These are phyloP conservation scores for Hyperoplus immaculatus DNA, from an alignment of 2,797 vertebrate genomes.

Conservation along the genomic window DNA sequence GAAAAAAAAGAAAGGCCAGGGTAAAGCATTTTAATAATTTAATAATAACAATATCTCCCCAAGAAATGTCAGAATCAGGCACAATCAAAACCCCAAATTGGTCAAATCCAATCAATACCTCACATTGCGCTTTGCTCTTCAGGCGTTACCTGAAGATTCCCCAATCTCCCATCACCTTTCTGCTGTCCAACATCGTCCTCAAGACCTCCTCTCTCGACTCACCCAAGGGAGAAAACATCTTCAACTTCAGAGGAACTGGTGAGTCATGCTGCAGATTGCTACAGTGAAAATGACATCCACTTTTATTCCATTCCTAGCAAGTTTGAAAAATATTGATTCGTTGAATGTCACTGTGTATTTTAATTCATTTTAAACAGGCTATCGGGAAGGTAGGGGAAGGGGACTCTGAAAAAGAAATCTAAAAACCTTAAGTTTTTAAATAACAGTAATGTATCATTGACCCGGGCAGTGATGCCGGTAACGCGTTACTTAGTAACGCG, in stretches of 20 bases:
- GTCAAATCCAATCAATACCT: neutral
- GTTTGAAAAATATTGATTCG: neutral
- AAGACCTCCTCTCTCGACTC: conserved; percentile 79
- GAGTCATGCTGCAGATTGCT: neutral
- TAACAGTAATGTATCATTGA: neutral
- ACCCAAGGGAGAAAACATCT: conserved; percentile 73
- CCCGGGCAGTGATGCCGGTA: neutral
- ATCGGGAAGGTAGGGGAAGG: neutral
- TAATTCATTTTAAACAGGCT: neutral
- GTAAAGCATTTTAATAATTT: neutral
- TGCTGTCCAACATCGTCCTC: conserved; percentile 81
- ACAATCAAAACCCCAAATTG: neutral
- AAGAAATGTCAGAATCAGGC: neutral
- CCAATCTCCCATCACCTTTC: conserved; percentile 74
- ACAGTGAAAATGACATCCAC: neutral
- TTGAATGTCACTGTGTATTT: neutral
- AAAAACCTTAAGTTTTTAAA: neutral
- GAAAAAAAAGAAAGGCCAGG: neutral
- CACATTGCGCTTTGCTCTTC: neutral
- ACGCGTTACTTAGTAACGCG: no score
- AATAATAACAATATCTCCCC: neutral
- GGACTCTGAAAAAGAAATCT: neutral
- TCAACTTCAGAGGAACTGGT: conserved; percentile 77
- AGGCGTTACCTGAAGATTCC: conserved; percentile 74
- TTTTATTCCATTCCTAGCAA: neutral